Evolutionary conservation across 2,888 invertebrate genomes (phyloP).

Genomic region (Aphelenchoides bicaudatus): DNA sequence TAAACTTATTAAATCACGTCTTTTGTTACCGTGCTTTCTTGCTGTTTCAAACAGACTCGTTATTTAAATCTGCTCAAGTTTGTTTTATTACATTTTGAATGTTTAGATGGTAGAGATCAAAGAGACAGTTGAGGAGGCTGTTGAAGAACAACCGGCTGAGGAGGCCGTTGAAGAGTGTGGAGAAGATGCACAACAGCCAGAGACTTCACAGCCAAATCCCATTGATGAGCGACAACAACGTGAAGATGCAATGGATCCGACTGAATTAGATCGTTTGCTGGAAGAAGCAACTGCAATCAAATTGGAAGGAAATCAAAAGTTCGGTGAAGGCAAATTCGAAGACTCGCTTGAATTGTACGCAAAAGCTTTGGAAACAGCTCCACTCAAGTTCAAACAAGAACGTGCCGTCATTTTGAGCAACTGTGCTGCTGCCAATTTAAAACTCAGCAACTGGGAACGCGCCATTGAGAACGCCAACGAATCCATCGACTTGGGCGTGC

Average conservation of each 20-base stretch:
- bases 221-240: conserved; percentile 17
- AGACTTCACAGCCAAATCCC: not conserved
- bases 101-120: not conserved
- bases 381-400: not conserved
- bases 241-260: conserved; percentile 21
- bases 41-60: too few relatives aligned
- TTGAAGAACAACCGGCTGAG: conserved; percentile 1
- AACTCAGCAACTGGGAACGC: conserved; percentile 33
- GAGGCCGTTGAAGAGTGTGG: conserved; percentile 14
- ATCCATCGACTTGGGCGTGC: conserved; percentile 27
- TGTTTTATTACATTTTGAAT: not conserved
- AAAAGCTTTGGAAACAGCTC: conserved; percentile 18
- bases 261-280: conserved; percentile 1
- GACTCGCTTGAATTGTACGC: conserved; percentile 32
- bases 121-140: conserved; percentile 1
- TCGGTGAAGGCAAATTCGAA: conserved; percentile 38
- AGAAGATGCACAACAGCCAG: conserved; percentile 15
- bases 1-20: not conserved
- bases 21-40: too few relatives aligned
- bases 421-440: conserved; percentile 41
- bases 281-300: conserved; percentile 17
- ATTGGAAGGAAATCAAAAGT: conserved; percentile 39
- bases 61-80: too few relatives aligned
- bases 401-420: conserved; percentile 36
- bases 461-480: conserved; percentile 17